These are phyloP conservation scores for Petrophora chlorosata DNA, from an alignment of 2,888 invertebrate genomes.

Conservation along the genomic window DNA sequence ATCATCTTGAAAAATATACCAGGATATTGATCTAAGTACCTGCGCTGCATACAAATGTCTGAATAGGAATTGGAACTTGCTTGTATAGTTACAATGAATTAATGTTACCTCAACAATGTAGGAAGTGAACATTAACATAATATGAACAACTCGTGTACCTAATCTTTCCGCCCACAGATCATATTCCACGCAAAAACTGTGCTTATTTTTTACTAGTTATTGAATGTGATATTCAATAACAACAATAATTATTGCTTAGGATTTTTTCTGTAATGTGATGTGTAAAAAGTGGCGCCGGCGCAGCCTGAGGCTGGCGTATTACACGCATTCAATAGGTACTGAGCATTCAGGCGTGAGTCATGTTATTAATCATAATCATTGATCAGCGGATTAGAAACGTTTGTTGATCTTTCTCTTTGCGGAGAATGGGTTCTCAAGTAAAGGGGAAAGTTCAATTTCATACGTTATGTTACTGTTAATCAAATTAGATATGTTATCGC, in stretches of 20 bases:
- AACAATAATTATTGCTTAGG: conserved; percentile 28
- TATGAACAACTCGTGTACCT: no score
- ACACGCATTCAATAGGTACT: not conserved
- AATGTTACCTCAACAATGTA: no score
- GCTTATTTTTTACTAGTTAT: conserved; percentile 21
- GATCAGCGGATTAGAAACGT: conserved; percentile 36
- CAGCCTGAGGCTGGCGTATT: conserved; percentile 20
- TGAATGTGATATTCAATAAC: conserved; percentile 34
- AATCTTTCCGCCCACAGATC: conserved; percentile 3
- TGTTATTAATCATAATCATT: conserved; percentile 51
- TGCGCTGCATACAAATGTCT: not conserved
- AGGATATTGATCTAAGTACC: not conserved
- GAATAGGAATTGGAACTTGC: no score
- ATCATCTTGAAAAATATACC: not conserved
- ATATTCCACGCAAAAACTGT: conserved; percentile 9
- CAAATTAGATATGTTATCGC: conserved; percentile 5
- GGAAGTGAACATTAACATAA: no score
- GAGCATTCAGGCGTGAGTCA: conserved; percentile 38
- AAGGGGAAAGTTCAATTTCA: conserved; percentile 23
- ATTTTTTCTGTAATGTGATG: conserved; percentile 32
- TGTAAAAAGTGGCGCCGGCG: conserved; percentile 29
- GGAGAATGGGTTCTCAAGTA: conserved; percentile 8
- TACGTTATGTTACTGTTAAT: not conserved
- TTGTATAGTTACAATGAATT: no score
- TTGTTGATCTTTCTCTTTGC: conserved; percentile 24